Base-by-base conservation (phyloP, 1,140 invertebrate genomes). In the Nephotettix cincticeps region DNA sequence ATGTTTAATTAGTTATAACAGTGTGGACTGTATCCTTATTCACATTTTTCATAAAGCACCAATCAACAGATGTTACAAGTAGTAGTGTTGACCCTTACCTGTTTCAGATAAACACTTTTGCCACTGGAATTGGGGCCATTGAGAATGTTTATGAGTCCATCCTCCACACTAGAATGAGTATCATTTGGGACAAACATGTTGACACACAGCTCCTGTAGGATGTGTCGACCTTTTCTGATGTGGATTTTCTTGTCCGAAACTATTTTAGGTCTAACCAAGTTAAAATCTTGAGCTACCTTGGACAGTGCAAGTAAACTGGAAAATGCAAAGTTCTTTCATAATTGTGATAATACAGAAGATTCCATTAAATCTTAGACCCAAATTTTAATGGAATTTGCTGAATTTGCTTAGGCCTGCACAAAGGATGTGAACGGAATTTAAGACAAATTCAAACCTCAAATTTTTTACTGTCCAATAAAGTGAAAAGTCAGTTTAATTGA, bases 81-180 rank as follows among this genome's bases (percentile, higher is more conserved):
- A n/a, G n/a, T n/a, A n/a, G n/a, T n/a, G n/a, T 40, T 58, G n/a
- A n/a, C n/a, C 51, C 51, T 47, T 64, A 72, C 76, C 72, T 76
- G 76, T 75, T 77, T 79, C 74, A 97, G 83, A 78, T 95, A 98
- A 27, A 96, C 87, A 75, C 92, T 96, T 82, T 98, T 98, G 0
- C 96, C 96, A 78, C 93, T 93, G 9, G 93, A 88, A 81, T 98
- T 98, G 0, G 95, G 93, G 0, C 95, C 93, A 1, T 93, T 95
- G 14, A 98, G 77, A 29, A 97, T 84, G 78, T 93, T 70, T 0
- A 70, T 40, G 68, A 86, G 85, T 11, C 81, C 75, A 9, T 82
- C 75, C 3, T 78, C 77, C 0, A 78, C 76, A 14, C 85, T 86
- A 51, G 89, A 90, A 51, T 80, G 74, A 1, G 86, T 86, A 76